Conservation (phyloP, 2,888 invertebrate species). For the Frankliniella intonsa region DNA sequence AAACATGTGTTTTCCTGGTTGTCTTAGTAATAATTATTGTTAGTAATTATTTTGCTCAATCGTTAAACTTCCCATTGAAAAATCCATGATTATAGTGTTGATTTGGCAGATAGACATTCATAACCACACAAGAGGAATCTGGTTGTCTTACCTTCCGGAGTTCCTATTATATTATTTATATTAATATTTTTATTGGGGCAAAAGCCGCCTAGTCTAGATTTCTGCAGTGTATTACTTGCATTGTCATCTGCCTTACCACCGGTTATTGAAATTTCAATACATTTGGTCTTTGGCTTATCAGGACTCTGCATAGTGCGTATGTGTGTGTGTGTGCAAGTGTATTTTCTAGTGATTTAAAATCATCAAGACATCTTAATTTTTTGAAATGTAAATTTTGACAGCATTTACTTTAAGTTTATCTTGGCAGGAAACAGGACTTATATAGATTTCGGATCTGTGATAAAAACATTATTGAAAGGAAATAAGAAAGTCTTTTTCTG, state of each 20-base stretch:
- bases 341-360: not conserved
- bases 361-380: not conserved
- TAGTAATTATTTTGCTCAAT: too few relatives aligned
- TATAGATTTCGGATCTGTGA: not conserved
- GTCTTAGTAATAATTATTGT: too few relatives aligned
- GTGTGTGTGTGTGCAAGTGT: not conserved
- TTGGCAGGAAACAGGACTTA: not conserved
- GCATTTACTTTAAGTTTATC: too few relatives aligned
- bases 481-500: not conserved
- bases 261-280: too few relatives aligned
- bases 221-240: conserved; percentile 2
- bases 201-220: conserved; percentile 1
- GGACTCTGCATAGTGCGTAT: not conserved
- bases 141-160: not conserved
- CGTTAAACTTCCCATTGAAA: too few relatives aligned
- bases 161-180: conserved; percentile 4
- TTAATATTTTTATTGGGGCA: not conserved
- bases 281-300: not conserved
- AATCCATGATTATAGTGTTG: not conserved
- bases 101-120: not conserved
- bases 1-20: too few relatives aligned
- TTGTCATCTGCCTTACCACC: not conserved
- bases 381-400: not conserved
- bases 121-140: not conserved
- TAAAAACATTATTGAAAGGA: not conserved